Conservation (phyloP, 2,113 vertebrate genomes). For the Oryzias javanicus region DNA sequence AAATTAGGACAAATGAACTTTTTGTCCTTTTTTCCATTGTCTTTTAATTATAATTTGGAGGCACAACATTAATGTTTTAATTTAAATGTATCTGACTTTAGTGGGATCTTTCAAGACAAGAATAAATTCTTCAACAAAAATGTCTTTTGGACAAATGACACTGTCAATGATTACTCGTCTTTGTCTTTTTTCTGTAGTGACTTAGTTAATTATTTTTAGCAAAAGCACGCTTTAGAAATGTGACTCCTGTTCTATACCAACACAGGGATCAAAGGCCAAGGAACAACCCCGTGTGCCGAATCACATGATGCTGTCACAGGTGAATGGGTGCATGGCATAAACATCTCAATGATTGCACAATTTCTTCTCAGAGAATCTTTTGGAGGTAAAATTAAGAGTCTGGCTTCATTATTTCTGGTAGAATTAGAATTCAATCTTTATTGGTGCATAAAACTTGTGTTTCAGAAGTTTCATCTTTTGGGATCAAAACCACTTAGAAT, state of each 20-base stretch:
- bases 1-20: too few relatives aligned
- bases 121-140: background rate
- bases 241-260: constrained; percentile 50
- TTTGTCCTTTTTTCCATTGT: too few relatives aligned
- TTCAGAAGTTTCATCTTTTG: background rate
- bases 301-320: constrained; percentile 48
- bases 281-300: constrained; percentile 53
- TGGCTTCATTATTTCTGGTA: background rate
- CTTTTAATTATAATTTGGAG: too few relatives aligned
- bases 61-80: too few relatives aligned
- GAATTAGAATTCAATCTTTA: background rate
- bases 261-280: constrained; percentile 72
- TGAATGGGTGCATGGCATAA: constrained; percentile 35
- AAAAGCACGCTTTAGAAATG: constrained; percentile 57
- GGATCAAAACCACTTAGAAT: background rate
- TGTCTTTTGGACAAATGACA: background rate
- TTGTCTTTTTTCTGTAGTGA: background rate
- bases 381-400: constrained; percentile 1
- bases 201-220: constrained; percentile 70
- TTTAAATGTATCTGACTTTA: too few relatives aligned
- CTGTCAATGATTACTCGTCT: background rate
- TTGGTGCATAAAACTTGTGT: background rate
- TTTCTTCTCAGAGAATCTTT: constrained; percentile 16
- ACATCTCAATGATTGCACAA: constrained; percentile 43
- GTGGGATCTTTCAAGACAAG: too few relatives aligned